phyloP scores from a whole-genome alignment of 2,888 invertebrate species.

The Alloscopus bannaensis region DNA sequence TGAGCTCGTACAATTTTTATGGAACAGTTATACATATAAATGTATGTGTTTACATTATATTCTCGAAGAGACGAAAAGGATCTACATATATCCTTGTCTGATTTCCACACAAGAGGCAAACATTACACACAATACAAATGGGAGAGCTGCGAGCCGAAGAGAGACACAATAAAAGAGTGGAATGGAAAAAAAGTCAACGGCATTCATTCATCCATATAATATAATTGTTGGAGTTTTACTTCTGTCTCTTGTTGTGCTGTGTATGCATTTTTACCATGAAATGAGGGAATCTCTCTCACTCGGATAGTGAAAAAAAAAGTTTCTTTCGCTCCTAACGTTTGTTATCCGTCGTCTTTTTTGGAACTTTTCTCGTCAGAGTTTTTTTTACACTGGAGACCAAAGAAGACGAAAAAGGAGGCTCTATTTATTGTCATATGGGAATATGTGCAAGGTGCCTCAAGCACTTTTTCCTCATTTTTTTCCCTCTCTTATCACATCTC shows the following conservation, averaged over 20 bases:
- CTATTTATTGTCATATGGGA: slow-evolving; percentile 18
- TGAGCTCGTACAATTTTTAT: not conserved
- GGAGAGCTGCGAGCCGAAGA: slow-evolving; percentile 9
- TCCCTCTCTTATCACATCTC: slow-evolving; percentile 42
- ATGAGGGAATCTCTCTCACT: not conserved
- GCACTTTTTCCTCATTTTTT: no score
- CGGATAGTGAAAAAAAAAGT: slow-evolving; percentile 31
- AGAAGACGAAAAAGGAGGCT: slow-evolving; percentile 8
- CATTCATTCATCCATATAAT: slow-evolving; percentile 56
- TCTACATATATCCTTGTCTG: slow-evolving; percentile 41
- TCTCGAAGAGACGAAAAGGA: no score
- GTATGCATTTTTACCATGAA: slow-evolving; percentile 39
- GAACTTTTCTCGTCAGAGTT: slow-evolving; percentile 14
- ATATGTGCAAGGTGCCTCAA: slow-evolving; percentile 37
- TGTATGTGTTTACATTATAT: no score
- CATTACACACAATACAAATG: slow-evolving; percentile 42
- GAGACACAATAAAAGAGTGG: slow-evolving; percentile 48
- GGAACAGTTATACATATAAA: no score
- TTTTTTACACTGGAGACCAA: slow-evolving; percentile 19
- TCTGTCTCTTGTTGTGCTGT: slow-evolving; percentile 49
- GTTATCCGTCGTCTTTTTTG: slow-evolving; percentile 25
- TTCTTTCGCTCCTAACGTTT: slow-evolving; percentile 9
- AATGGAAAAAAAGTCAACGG: slow-evolving; percentile 59
- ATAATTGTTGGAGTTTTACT: slow-evolving; percentile 59
- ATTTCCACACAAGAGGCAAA: slow-evolving; percentile 37